Conservation (phyloP, 2,113 vertebrate species). For the Proteles cristata region DNA sequence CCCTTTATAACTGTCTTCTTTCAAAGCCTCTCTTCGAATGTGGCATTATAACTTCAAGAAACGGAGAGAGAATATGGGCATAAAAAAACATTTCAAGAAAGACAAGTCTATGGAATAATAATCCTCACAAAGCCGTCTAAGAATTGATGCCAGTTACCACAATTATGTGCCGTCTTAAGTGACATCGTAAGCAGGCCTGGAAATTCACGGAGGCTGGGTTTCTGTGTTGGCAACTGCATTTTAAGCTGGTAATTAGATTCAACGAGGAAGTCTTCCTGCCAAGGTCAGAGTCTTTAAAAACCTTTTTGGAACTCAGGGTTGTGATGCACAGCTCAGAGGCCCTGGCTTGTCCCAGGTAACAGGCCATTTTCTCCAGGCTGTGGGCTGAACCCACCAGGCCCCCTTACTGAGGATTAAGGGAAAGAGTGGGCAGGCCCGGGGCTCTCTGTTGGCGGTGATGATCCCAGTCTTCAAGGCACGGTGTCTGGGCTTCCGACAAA, state of each 20-base stretch:
- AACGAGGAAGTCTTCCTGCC: not conserved
- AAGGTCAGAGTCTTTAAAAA: not conserved
- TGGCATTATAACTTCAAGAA: constrained; percentile 20
- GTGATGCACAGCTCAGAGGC: not conserved
- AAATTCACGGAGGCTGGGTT: constrained; percentile 39
- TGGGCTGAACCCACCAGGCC: not conserved
- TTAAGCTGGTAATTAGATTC: constrained; percentile 41
- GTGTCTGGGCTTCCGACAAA: not conserved
- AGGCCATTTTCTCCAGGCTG: not conserved
- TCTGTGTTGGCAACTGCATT: not conserved
- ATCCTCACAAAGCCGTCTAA: not conserved
- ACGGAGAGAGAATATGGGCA: not conserved
- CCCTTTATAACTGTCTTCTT: constrained; percentile 38
- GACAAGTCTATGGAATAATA: constrained; percentile 42
- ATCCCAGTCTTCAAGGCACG: rapidly evolving
- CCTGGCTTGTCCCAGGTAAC: not conserved
- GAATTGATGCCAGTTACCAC: constrained; percentile 56
- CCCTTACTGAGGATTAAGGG: not conserved
- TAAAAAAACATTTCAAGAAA: constrained; percentile 57
- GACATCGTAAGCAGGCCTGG: constrained; percentile 53
- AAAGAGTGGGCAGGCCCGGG: rapidly evolving
- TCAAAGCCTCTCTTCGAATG: constrained; percentile 18
- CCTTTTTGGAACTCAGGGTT: not conserved
- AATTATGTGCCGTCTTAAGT: constrained; percentile 53
- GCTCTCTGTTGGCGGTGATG: not conserved